Conservation (phyloP, 2,113 vertebrate species). For the Saccopteryx bilineata region DNA sequence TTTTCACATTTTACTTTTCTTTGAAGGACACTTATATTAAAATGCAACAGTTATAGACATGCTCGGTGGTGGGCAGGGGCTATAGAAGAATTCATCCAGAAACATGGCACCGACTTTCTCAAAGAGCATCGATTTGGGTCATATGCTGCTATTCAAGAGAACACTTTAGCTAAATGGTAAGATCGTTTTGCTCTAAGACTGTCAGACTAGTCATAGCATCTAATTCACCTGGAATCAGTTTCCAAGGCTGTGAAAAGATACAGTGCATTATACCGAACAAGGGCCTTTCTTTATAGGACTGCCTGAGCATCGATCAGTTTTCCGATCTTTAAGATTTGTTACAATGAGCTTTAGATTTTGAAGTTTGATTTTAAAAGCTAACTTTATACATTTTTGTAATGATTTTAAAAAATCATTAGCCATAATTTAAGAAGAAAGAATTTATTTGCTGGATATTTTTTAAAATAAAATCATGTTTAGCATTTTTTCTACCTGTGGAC, state of each 20-base stretch:
- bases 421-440: constrained; percentile 8
- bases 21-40: constrained; percentile 94
- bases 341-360: not conserved
- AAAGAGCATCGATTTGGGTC: constrained; percentile 95
- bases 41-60: constrained; percentile 96
- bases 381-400: constrained; percentile 17
- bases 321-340: not conserved
- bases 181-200: not conserved
- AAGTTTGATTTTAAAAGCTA: not conserved
- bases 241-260: constrained; percentile 29
- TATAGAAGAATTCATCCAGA: constrained; percentile 94
- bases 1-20: not conserved
- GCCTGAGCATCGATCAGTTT: not conserved
- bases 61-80: constrained; percentile 98
- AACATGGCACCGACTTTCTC: constrained; percentile 93
- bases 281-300: not conserved
- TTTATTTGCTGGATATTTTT: constrained; percentile 46
- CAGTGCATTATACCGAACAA: not conserved
- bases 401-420: not conserved
- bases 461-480: constrained; percentile 11
- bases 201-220: not conserved
- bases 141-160: constrained; percentile 91
- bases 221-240: not conserved
- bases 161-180: constrained; percentile 95
- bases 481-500: not conserved